phyloP scores from a whole-genome alignment of 92 coral and sea anemone genomes.

The Bergia sp. region DNA sequence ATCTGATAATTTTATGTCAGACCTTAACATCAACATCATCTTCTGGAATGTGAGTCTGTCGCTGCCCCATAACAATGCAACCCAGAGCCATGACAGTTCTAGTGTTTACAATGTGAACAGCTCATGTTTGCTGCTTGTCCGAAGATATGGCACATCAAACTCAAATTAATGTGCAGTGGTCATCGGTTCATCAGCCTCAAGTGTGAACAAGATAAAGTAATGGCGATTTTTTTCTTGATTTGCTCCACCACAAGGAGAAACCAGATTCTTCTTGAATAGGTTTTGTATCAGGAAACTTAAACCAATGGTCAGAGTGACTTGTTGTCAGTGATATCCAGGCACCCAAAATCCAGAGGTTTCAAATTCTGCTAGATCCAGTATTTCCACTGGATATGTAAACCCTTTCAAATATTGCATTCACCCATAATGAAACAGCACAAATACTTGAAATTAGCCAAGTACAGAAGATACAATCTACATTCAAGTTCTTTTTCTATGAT shows the following conservation, averaged over 20 bases:
- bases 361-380: background rate
- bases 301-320: background rate
- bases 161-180: background rate
- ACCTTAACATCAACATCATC: slow-evolving; percentile 37
- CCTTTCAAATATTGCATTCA: background rate
- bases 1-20: background rate
- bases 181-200: background rate
- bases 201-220: background rate
- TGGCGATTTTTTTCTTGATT: background rate
- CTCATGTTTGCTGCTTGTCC: slow-evolving; percentile 34
- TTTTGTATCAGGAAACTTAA: slow-evolving; percentile 3
- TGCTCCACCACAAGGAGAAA: background rate
- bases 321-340: background rate
- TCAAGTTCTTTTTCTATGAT: slow-evolving; percentile 7
- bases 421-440: background rate
- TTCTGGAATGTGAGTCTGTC: slow-evolving; percentile 41
- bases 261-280: background rate
- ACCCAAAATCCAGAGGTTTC: background rate
- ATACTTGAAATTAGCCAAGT: slow-evolving; percentile 13
- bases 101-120: slow-evolving; percentile 27
- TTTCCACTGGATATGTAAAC: background rate
- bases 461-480: slow-evolving; percentile 38
- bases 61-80: slow-evolving; percentile 40
- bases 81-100: slow-evolving; percentile 32
- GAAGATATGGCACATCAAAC: background rate